Evolutionary conservation across 1,140 invertebrate species (phyloP), one percentile per base, ranked within the genome.

Genomic region (Thaumatotibia leucotreta): DNA sequence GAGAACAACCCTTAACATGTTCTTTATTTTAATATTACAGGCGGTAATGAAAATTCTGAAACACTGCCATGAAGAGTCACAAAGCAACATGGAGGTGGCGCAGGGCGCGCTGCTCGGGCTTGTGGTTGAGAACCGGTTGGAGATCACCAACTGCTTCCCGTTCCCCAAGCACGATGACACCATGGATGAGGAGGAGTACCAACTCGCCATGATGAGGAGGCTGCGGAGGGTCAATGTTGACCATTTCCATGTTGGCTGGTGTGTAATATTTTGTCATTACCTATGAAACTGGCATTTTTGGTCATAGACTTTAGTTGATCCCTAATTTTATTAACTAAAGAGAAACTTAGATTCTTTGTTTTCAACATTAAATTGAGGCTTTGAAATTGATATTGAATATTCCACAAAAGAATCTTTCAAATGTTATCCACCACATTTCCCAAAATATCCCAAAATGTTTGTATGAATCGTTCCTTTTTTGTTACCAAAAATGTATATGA

Each of bases 41-140:
- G 98, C 99, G 75, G 96, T 98, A 31, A 97, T 99, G 96, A 99
- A 99, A 93, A 99, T 99, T 80, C 96, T 99, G 22, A 99, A 99
- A 87, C 99, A 99, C 91, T 99, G 98, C 84, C 98, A 99, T 92
- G 98, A 99, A 91, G 98, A 99, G 91, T 96, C 97, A 61, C 94
- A 95, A 66, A 97, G 97, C 70, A 97, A 98, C 77, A 97, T 98
- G 93, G 98, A 99, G 81, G 95, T 99, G 70, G 98, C 98, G 4
- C 98, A 99, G 91, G 99, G 99, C 33, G 98, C 99, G 39, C 91
- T 99, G 4, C 93, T 99, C 2, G 99, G 99, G 14, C 91, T 99
- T 58, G 98, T 99, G 9, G 97, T 98, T 5, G 96, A 98, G 69
- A 98, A 97, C 73, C 94, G 97, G 6, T 92, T 99, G 52, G 99